Conservation (phyloP, 2,888 invertebrate genomes). For the Malthinus flaveolus region DNA sequence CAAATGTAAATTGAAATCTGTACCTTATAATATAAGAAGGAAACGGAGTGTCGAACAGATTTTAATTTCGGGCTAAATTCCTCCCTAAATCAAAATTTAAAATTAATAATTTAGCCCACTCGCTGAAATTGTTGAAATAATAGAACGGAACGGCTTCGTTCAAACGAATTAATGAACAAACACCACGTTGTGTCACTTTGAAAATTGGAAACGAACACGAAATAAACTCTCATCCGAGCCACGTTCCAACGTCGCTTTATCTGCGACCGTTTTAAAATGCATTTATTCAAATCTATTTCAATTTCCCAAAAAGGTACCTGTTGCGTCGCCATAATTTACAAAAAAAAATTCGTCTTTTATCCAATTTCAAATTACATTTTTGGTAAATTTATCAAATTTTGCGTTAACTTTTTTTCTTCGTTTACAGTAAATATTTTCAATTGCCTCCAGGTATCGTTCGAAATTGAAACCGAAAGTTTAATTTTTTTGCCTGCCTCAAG, state of each 20-base stretch:
- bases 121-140: no score
- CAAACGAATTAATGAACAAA: background rate
- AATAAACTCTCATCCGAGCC: background rate
- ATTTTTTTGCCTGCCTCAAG: no score
- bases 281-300: constrained; percentile 15
- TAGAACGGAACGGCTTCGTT: background rate
- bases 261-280: constrained; percentile 2
- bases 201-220: constrained; percentile 8
- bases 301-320: constrained; percentile 5
- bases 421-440: no score
- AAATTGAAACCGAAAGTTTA: no score
- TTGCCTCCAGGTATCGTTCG: no score
- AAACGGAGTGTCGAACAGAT: no score
- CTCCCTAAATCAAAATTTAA: no score
- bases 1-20: no score
- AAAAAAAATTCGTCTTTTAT: constrained; percentile 7
- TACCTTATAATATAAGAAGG: no score
- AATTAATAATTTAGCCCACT: no score
- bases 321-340: constrained; percentile 12
- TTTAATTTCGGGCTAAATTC: no score
- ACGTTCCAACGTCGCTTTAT: constrained; percentile 1
- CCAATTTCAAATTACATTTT: constrained; percentile 7
- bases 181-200: background rate
- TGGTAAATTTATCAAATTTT: background rate
- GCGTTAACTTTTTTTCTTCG: no score